Base-by-base conservation (phyloP, 2,113 vertebrate species). In the Nyctibius bracteatus region DNA sequence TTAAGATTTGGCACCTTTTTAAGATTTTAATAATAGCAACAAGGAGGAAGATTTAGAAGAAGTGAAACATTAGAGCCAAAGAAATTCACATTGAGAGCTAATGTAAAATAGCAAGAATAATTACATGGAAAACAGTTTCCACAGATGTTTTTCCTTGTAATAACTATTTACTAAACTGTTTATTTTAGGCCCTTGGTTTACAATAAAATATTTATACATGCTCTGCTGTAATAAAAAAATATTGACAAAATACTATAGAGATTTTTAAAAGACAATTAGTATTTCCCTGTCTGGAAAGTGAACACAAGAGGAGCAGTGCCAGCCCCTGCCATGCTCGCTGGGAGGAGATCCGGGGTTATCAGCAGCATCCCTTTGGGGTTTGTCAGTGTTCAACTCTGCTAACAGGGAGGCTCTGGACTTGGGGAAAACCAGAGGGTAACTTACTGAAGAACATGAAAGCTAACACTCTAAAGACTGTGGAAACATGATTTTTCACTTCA, bases 151-250 rank as follows among this genome's bases (percentile, higher is more conserved):
- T 98, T 98, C 97, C 98, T 98, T 98, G 98, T 98, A 98, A 98
- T 98, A 98, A 98, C 98, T 98, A 97, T 98, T 98, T 98, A 98
- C 98, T 98, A 98, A 98, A 98, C 98, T 98, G 98, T 98, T 98
- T 98, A 98, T 98, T 98, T 98, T 98, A 97, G 98, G 97, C 96
- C 98, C 97, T 98, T 93, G 96, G 98, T 98, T 98, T 98, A 96
- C 97, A 98, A 98, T 98, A 98, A 98, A 98, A 98, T 98, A 98
- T 98, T 98, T 98, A 98, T 98, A 97, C 96, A 88, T 97, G 84
- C 97, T 97, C 97, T 90, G 82, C 97, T 97, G 97, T 94, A 98
- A 97, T 98, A 98, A 98, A 98, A 98, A 98, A 98, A 98, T 98
- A 98, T 98, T 98, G 98, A 98, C 98, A 98, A 98, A 98, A 98